Conservation (phyloP, 2,888 invertebrate genomes). For the Nycteola revayana region DNA sequence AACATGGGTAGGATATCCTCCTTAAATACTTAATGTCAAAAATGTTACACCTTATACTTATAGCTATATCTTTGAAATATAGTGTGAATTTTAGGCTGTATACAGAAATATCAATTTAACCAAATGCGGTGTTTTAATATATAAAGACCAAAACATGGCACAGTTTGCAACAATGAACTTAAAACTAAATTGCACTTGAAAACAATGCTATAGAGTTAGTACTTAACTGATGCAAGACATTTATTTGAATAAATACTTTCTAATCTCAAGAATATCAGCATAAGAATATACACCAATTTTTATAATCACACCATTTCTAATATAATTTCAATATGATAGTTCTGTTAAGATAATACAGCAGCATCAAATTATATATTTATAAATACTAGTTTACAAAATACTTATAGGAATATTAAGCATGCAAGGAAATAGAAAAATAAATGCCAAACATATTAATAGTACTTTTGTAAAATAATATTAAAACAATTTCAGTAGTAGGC, state of each 20-base stretch:
- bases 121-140: conserved; percentile 39
- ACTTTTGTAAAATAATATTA: no score
- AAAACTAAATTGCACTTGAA: conserved; percentile 58
- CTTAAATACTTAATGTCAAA: no score
- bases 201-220: conserved; percentile 6
- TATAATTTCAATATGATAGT: conserved; percentile 10
- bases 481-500: not conserved
- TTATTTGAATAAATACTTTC: conserved; percentile 15
- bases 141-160: conserved; percentile 59
- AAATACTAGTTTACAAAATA: not conserved
- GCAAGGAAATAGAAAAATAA: conserved; percentile 36
- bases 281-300: conserved; percentile 25
- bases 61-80: conserved; percentile 41
- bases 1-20: no score
- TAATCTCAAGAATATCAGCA: conserved; percentile 28
- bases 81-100: conserved; percentile 32
- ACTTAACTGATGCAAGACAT: no score
- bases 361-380: no score
- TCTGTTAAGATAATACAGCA: no score
- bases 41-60: no score
- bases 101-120: conserved; percentile 25
- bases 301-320: conserved; percentile 22
- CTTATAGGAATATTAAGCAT: conserved; percentile 10
- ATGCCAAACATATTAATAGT: conserved; percentile 35
- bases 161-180: conserved; percentile 44